Percentiles rank a stretch among this genome's conserved stretches.
Conservation (phyloP, 2,888 invertebrate genomes). For the Pteria penguin region DNA sequence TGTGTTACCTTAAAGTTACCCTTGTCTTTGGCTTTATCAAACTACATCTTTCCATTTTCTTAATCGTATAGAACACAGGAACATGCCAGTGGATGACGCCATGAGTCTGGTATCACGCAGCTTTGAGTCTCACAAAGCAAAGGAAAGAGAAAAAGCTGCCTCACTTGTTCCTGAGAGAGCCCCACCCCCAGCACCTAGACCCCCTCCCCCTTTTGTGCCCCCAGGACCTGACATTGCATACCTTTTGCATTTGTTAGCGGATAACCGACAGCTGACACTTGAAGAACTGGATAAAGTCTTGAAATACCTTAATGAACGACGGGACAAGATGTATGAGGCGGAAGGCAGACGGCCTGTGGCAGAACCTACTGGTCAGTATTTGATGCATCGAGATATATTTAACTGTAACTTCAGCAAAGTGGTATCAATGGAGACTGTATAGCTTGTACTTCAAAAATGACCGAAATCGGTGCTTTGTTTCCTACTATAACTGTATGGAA, state of each 20-base stretch:
- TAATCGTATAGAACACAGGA: constrained; percentile 88
- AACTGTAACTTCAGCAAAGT: no score
- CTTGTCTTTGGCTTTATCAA: no score
- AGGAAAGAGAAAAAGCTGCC: constrained; percentile 67
- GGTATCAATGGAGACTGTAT: no score
- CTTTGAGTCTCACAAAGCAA: constrained; percentile 79
- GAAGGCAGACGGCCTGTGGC: constrained; percentile 46
- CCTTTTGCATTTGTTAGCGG: constrained; percentile 89
- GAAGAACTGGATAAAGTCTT: constrained; percentile 77
- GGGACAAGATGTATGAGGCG: constrained; percentile 81
- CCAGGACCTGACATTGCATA: constrained; percentile 73
- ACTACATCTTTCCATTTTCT: no score
- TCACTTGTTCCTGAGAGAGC: constrained; percentile 50
- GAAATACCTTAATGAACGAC: constrained; percentile 86
- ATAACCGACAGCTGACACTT: constrained; percentile 84
- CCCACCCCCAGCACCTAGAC: constrained; percentile 35
- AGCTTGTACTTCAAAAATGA: no score
- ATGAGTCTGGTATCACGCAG: constrained; percentile 86
- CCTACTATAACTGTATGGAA: no score
- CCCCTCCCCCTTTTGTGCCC: constrained; percentile 61
- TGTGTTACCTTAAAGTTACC: no score
- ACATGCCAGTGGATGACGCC: constrained; percentile 97
- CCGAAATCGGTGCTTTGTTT: no score
- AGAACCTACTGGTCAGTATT: background rate
- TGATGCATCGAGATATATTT: no score